Conservation (phyloP, 2,113 vertebrate genomes). For the Rhabdornis inornatus region DNA sequence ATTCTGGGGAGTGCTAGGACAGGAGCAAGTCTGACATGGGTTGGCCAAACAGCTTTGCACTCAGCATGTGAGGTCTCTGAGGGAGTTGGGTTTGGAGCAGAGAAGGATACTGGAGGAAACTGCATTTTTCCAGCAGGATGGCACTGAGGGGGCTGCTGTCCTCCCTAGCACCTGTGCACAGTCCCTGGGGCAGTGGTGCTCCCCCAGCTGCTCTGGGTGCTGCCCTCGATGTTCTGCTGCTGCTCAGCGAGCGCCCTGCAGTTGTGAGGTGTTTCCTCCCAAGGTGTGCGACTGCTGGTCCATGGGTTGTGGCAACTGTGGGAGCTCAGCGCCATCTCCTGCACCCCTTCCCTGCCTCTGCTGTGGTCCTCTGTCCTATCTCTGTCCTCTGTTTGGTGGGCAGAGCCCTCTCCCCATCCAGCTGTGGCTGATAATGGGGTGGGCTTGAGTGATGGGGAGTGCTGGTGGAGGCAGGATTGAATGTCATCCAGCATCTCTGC, state of each 20-base stretch:
- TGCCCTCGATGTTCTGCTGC: fast-evolving
- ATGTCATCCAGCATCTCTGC: not conserved
- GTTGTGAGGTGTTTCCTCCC: not conserved
- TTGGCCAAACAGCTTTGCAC: fast-evolving
- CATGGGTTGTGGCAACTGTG: not conserved
- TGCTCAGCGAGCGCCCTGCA: fast-evolving
- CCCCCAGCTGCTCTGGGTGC: not conserved
- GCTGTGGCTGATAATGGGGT: not conserved
- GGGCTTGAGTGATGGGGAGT: not conserved
- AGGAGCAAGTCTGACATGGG: not conserved
- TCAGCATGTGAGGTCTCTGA: not conserved
- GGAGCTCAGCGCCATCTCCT: not conserved
- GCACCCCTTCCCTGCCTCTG: fast-evolving
- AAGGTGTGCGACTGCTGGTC: fast-evolving
- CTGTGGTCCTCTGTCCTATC: not conserved
- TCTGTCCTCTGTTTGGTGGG: no score
- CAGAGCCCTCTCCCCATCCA: not conserved
- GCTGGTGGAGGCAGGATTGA: not conserved
- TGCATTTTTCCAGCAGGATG: not conserved
- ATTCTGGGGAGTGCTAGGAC: not conserved
- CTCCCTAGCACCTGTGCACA: fast-evolving
- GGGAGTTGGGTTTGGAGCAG: not conserved
- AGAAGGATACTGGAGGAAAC: not conserved
- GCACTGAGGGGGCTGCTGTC: fast-evolving
- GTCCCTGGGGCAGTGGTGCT: not conserved